phyloP scores from a whole-genome alignment of 64 coral and sea anemone genomes.

The Pocillopora verrucosa region DNA sequence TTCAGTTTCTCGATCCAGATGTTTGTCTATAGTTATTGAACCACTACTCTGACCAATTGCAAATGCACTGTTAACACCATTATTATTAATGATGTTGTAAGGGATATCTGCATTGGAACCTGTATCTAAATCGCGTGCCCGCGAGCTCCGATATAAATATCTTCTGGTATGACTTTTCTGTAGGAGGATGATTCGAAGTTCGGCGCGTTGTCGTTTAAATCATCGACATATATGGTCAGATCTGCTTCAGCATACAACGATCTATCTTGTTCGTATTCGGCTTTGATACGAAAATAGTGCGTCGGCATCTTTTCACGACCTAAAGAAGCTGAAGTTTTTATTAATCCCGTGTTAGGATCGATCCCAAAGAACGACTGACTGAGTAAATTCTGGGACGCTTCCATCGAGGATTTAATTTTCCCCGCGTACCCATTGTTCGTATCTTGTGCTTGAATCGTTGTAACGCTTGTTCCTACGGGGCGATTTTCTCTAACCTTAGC shows the following conservation, averaged over 20 bases:
- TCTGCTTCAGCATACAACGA: constrained; percentile 38
- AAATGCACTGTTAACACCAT: constrained; percentile 65
- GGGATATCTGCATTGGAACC: constrained; percentile 57
- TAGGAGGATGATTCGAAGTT: constrained; percentile 66
- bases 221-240: constrained; percentile 66
- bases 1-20: constrained; percentile 71
- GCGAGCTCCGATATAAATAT: constrained; percentile 59
- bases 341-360: too few species aligned
- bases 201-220: constrained; percentile 84
- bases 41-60: constrained; percentile 47
- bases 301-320: constrained; percentile 65
- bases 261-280: constrained; percentile 39
- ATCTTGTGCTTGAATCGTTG: constrained; percentile 54
- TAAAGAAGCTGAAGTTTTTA: constrained; percentile 25
- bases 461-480: constrained; percentile 43
- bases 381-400: too few species aligned
- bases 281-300: constrained; percentile 73
- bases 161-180: constrained; percentile 59
- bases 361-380: too few species aligned
- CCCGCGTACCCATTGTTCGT: too few species aligned
- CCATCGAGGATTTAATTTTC: too few species aligned
- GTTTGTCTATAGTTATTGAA: constrained; percentile 54
- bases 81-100: constrained; percentile 67
- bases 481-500: constrained; percentile 58
- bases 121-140: constrained; percentile 63